Evolutionary conservation across 2,797 vertebrate species (phyloP).

Genomic region (Peromyscus melanophrys): DNA sequence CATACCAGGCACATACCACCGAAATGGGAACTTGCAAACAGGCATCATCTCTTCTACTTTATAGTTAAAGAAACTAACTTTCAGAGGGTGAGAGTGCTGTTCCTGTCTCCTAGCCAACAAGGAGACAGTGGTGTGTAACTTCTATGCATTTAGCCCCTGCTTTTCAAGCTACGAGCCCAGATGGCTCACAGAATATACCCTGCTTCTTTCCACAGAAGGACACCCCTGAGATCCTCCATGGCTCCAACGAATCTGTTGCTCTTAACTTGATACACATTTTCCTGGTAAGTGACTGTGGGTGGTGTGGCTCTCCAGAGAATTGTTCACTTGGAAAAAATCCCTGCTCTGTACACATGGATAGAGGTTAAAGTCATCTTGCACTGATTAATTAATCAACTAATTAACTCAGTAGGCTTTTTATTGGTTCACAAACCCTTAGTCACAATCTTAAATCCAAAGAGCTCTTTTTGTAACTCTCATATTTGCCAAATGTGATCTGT

Average conservation of each 20-base stretch:
- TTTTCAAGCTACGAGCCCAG: not conserved
- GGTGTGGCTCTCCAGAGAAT: not conserved
- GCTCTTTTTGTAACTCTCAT: not conserved
- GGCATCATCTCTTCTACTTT: not conserved
- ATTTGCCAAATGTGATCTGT: not conserved
- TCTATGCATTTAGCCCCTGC: not conserved
- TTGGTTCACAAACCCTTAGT: not conserved
- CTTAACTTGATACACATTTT: not conserved
- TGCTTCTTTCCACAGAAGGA: slow-evolving; percentile 73
- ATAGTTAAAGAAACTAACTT: not conserved
- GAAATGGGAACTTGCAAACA: not conserved
- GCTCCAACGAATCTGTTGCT: slow-evolving; percentile 55
- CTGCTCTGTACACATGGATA: not conserved
- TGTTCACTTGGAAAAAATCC: not conserved
- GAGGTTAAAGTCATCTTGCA: not conserved
- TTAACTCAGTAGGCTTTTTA: not conserved
- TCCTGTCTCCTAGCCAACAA: not conserved
- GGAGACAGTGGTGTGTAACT: not conserved
- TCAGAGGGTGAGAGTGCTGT: not conserved
- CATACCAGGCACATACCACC: not conserved
- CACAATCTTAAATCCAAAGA: not conserved
- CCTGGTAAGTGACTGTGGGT: slow-evolving; percentile 68
- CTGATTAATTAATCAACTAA: not conserved
- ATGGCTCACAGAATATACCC: not conserved
- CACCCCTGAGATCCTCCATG: slow-evolving; percentile 42